Evolutionary conservation across 2,888 invertebrate genomes (phyloP), one percentile per base, ranked within the genome.

Genomic region (Tortricodes alternella): DNA sequence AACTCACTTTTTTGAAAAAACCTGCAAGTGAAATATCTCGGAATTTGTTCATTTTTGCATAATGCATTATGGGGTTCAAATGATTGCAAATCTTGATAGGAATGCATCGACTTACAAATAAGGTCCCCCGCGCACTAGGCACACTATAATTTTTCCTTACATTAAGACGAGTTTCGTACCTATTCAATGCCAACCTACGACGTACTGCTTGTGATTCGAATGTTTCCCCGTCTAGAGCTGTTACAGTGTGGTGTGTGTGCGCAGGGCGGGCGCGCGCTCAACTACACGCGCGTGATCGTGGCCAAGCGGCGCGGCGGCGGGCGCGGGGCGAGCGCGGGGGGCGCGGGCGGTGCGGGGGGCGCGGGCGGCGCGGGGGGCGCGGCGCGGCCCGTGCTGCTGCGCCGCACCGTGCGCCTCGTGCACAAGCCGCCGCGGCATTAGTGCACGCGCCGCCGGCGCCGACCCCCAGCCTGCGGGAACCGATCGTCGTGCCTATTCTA

Each of bases 211-310:
- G n/a, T n/a, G n/a, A n/a, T n/a, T n/a, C n/a, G n/a, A n/a, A n/a
- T n/a, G n/a, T n/a, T n/a, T n/a, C 5, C 24, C 1, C 23, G 23
- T 7, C 5, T 24, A 24, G 2, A 24, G 24, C 24, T 7, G 13
- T 27, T n/a, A n/a, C n/a, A n/a, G n/a, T n/a, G n/a, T n/a, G n/a
- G 24, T 8, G 23, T 58, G 61, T 51, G 57, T 62, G 37, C 29
- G 58, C 58, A 58, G 56, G 41, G 55, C 53, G 59, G 52, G 51
- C 65, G 61, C 58, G 65, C 62, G 64, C 53, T 80, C 8, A 85
- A 63, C 60, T 71, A 70, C 69, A 72, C 76, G 57, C 79, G 79
- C 63, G 78, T 77, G 37, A 73, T 78, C 60, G 70, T 91, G 58
- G 90, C 91, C 7, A 85, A 89, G 64, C 74, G 76, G 39, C 57